phyloP scores from a whole-genome alignment of 2,888 invertebrate species.

The Meta bourneti region DNA sequence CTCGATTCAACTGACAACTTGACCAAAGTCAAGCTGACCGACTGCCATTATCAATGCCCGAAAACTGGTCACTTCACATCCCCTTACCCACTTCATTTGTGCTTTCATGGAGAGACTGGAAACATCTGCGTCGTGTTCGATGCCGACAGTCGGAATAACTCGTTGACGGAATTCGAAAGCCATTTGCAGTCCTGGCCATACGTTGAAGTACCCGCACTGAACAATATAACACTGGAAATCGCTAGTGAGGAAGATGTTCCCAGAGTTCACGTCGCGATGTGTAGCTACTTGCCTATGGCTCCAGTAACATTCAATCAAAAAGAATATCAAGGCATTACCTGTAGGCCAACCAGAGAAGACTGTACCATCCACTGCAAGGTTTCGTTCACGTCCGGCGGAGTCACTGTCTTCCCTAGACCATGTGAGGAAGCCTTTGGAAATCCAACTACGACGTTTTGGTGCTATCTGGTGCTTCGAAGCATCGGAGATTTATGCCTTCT shows the following conservation, averaged over 20 bases:
- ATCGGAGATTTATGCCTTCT: conserved; percentile 89
- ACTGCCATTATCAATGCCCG: conserved; percentile 78
- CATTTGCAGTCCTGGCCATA: conserved; percentile 77
- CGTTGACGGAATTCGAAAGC: conserved; percentile 76
- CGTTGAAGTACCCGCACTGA: conserved; percentile 54
- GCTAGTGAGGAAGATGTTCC: conserved; percentile 62
- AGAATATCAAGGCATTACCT: conserved; percentile 74
- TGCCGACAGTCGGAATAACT: conserved; percentile 39
- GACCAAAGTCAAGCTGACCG: conserved; percentile 75
- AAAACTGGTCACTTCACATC: conserved; percentile 42
- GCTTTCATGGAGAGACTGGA: conserved; percentile 72
- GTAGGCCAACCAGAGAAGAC: conserved; percentile 71
- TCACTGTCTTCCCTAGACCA: conserved; percentile 62
- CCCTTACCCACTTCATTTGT: conserved; percentile 77
- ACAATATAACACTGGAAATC: conserved; percentile 4
- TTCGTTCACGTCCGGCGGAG: conserved; percentile 53
- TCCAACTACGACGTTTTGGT: conserved; percentile 86
- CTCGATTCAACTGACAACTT: conserved; percentile 45
- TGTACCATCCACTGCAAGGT: conserved; percentile 74
- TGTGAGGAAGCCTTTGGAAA: conserved; percentile 82
- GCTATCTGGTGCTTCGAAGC: conserved; percentile 85
- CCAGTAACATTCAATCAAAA: conserved; percentile 76
- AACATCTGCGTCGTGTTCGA: conserved; percentile 75
- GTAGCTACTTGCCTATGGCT: conserved; percentile 74
- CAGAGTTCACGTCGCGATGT: conserved; percentile 71